A percentile compares a stretch with the other conserved stretches of the same genome.
phyloP scores from a whole-genome alignment of 2,113 vertebrate genomes.

The Rhea pennata region DNA sequence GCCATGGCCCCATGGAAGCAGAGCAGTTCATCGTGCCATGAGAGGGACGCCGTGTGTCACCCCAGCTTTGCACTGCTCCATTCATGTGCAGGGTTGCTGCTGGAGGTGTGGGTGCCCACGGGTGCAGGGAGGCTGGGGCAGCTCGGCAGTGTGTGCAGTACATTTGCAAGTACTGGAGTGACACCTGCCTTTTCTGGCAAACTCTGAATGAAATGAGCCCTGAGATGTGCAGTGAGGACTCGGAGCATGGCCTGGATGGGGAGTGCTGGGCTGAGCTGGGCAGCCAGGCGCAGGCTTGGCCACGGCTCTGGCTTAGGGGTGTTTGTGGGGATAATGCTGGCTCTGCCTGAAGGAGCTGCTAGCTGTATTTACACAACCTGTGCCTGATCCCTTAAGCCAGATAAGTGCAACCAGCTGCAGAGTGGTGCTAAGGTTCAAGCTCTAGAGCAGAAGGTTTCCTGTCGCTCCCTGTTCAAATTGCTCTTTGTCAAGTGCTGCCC shows the following conservation, averaged over 20 bases:
- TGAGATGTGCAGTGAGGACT: too few species aligned
- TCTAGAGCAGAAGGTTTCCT: background rate
- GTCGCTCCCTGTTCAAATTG: background rate
- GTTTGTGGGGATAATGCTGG: conserved; percentile 18
- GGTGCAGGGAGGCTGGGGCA: too few species aligned
- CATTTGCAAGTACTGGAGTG: too few species aligned
- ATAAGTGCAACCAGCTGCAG: background rate
- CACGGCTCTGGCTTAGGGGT: background rate
- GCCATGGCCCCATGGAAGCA: accelerated
- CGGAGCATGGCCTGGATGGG: too few species aligned
- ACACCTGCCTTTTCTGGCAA: too few species aligned
- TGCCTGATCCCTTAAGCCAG: conserved; percentile 65
- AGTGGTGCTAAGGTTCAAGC: background rate
- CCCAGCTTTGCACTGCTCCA: background rate
- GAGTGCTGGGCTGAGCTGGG: background rate
- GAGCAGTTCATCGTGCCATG: background rate
- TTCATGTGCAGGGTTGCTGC: too few species aligned
- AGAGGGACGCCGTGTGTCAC: too few species aligned
- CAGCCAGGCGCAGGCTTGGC: accelerated
- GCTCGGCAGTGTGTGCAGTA: too few species aligned
- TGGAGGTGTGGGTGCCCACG: too few species aligned
- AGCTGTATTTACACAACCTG: background rate
- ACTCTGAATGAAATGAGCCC: background rate
- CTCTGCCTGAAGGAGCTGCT: background rate
- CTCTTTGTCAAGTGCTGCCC: background rate